Evolutionary conservation across 2,113 vertebrate species (phyloP).

Genomic region (Excalfactoria chinensis): DNA sequence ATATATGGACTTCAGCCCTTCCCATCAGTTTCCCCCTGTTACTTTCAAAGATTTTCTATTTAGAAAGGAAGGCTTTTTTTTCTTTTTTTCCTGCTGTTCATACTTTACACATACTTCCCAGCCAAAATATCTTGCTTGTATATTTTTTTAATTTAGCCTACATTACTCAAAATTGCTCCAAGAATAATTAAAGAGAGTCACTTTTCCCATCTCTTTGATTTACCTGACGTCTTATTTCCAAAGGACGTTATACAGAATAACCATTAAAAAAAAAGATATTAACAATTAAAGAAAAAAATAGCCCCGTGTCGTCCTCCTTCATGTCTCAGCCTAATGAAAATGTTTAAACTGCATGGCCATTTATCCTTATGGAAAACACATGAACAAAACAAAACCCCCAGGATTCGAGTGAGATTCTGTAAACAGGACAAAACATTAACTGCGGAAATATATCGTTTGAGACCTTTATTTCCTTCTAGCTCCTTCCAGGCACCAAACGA

Average conservation of each 20-base stretch:
- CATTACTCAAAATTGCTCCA: conserved; percentile 58
- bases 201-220: neutral
- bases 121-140: conserved; percentile 70
- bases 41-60: conserved; percentile 75
- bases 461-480: conserved; percentile 70
- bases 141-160: conserved; percentile 70
- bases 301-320: conserved; percentile 16
- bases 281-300: conserved; percentile 41
- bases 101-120: conserved; percentile 69
- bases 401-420: conserved; percentile 60
- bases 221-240: conserved; percentile 32
- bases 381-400: conserved; percentile 62
- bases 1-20: conserved; percentile 72
- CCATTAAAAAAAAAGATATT: neutral
- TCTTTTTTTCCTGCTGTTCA: conserved; percentile 66
- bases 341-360: conserved; percentile 62
- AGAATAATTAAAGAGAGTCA: conserved; percentile 54
- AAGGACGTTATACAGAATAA: neutral
- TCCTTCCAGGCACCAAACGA: conserved; percentile 54
- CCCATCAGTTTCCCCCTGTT: conserved; percentile 71
- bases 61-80: conserved; percentile 52
- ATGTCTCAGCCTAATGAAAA: conserved; percentile 68
- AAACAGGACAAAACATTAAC: conserved; percentile 61
- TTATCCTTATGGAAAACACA: conserved; percentile 70
- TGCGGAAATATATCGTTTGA: conserved; percentile 67